A percentile compares a stretch with the other conserved stretches of the same genome.
Evolutionary conservation across 1,140 invertebrate genomes (phyloP).

Genomic region (Mycetomoellerius zeteki): DNA sequence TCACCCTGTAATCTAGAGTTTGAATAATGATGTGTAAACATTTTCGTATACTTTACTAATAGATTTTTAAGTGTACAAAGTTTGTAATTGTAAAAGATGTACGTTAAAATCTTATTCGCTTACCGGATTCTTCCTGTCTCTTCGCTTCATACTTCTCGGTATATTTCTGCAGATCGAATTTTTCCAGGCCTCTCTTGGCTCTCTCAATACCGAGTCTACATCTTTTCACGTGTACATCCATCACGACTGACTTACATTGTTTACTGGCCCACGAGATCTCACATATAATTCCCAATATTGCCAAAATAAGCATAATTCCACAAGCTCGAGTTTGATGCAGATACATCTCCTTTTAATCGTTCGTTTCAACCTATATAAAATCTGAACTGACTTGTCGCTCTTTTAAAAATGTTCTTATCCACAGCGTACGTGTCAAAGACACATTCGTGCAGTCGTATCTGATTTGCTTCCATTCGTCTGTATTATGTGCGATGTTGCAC

Average conservation of each 20-base stretch:
- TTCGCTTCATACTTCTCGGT: conserved; percentile 1
- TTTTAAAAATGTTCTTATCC: conserved; percentile 72
- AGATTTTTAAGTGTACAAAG: not conserved
- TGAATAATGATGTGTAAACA: not conserved
- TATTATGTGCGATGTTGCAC: not conserved
- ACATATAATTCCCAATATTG: not conserved
- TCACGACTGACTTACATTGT: conserved; percentile 36
- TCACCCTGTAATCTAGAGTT: not conserved
- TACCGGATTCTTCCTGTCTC: not conserved
- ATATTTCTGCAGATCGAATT: conserved; percentile 20
- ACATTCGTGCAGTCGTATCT: conserved; percentile 43
- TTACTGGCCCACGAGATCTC: conserved; percentile 10
- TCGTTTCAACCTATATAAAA: not conserved
- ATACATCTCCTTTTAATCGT: not conserved
- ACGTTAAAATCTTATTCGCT: not conserved
- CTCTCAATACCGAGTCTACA: conserved; percentile 21
- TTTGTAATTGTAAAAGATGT: not conserved
- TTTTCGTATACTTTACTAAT: not conserved
- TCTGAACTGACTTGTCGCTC: conserved; percentile 8
- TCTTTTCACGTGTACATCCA: conserved; percentile 34
- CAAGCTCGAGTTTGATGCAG: not conserved
- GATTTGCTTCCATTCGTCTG: not conserved
- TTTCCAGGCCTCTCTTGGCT: conserved; percentile 27
- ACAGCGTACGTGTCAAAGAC: conserved; percentile 55
- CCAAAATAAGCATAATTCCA: not conserved